Percentiles rank a stretch among this genome's conserved stretches.
phyloP scores from a whole-genome alignment of 2,888 invertebrate genomes.

The Romanomermis culicivorax region DNA sequence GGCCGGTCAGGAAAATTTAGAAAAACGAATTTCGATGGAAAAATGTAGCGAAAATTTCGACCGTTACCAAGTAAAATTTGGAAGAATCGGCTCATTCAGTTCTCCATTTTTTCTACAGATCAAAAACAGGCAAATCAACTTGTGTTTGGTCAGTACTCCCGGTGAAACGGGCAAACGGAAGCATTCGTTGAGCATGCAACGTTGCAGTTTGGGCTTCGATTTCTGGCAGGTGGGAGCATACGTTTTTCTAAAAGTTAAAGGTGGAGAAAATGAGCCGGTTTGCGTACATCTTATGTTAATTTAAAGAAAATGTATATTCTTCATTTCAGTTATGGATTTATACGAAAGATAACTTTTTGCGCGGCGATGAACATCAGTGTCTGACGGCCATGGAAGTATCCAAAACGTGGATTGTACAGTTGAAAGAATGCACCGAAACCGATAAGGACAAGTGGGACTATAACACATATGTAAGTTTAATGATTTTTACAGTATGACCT shows the following conservation, averaged over 20 bases:
- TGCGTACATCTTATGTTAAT: too few species aligned
- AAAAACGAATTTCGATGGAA: constrained; percentile 6
- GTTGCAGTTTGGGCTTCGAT: constrained; percentile 26
- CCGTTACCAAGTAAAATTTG: constrained; percentile 6
- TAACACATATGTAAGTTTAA: constrained; percentile 14
- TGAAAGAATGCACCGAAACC: constrained; percentile 26
- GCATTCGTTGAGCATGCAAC: constrained; percentile 18
- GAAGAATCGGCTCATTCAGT: background rate
- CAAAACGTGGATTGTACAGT: constrained; percentile 21
- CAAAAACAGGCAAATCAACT: background rate
- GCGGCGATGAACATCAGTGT: constrained; percentile 25
- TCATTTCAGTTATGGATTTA: constrained; percentile 25
- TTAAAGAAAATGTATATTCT: background rate
- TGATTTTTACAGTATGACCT: background rate
- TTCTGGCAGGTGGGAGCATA: constrained; percentile 25
- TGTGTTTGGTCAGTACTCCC: constrained; percentile 22
- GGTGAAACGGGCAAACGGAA: constrained; percentile 18
- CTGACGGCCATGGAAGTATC: constrained; percentile 8
- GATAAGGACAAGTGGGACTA: constrained; percentile 23
- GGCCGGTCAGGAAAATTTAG: background rate
- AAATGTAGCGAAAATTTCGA: constrained; percentile 1
- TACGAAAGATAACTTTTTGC: constrained; percentile 18
- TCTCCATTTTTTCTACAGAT: constrained; percentile 2
- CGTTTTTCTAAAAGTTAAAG: background rate
- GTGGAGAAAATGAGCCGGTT: too few species aligned